These are phyloP conservation scores for Amphipoea oculea DNA, from an alignment of 2,888 invertebrate species.

Conservation along the genomic window DNA sequence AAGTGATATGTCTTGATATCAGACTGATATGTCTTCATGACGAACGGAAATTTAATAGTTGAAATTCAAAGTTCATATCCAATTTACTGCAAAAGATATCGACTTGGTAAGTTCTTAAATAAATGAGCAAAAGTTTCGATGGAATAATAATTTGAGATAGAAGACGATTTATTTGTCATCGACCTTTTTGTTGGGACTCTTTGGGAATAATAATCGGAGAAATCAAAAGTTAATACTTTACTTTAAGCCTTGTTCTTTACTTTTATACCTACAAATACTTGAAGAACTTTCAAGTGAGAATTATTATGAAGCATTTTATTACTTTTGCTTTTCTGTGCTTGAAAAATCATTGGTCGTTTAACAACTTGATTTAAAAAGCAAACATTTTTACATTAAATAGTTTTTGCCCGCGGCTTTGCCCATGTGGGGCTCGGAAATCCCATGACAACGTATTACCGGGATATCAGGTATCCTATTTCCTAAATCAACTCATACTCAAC, in stretches of 20 bases:
- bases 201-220: conserved; percentile 52
- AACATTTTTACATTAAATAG: background rate
- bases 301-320: background rate
- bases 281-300: background rate
- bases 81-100: conserved; percentile 60
- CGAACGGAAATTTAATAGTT: conserved; percentile 60
- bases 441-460: background rate
- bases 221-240: conserved; percentile 37
- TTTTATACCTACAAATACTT: conserved; percentile 20
- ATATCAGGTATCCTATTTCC: background rate
- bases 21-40: conserved; percentile 43
- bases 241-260: conserved; percentile 15
- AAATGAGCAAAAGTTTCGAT: conserved; percentile 57
- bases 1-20: conserved; percentile 48
- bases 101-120: conserved; percentile 52
- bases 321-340: background rate
- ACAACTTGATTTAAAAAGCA: background rate
- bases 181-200: conserved; percentile 55
- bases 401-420: background rate
- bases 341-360: background rate
- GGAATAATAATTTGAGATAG: conserved; percentile 58
- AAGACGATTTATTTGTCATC: conserved; percentile 57
- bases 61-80: conserved; percentile 50
- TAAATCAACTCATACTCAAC: no score
- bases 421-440: background rate